phyloP scores from a whole-genome alignment of 2,888 invertebrate species.

The Thumatha senex region DNA sequence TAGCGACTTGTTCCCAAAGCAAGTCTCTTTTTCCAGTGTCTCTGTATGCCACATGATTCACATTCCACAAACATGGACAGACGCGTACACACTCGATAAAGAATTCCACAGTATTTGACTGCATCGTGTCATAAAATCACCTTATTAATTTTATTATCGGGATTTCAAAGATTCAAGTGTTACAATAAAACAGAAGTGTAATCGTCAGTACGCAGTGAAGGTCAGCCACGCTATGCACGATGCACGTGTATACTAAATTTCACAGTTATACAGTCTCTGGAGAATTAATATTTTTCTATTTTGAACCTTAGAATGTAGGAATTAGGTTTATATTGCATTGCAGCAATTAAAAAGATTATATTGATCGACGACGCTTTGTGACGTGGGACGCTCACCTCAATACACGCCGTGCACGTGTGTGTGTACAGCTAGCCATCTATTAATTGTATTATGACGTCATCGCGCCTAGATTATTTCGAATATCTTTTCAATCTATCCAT shows the following conservation, averaged over 20 bases:
- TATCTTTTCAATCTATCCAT: too few relatives aligned
- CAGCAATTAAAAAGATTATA: neutral
- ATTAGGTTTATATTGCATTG: neutral
- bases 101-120: slow-evolving; percentile 12
- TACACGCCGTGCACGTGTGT: slow-evolving; percentile 8
- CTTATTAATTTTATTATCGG: neutral
- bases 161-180: neutral
- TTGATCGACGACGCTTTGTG: slow-evolving; percentile 5
- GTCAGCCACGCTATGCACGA: slow-evolving; percentile 11
- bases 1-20: slow-evolving; percentile 9
- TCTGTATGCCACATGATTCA: slow-evolving; percentile 9
- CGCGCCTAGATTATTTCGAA: too few relatives aligned
- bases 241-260: slow-evolving; percentile 5
- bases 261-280: neutral
- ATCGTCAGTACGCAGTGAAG: slow-evolving; percentile 1
- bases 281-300: neutral
- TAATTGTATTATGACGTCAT: slow-evolving; percentile 7
- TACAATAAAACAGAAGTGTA: neutral
- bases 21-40: slow-evolving; percentile 7
- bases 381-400: slow-evolving; percentile 7
- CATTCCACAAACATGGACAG: slow-evolving; percentile 18
- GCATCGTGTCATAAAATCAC: neutral
- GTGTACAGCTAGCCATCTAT: neutral
- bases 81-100: slow-evolving; percentile 12
- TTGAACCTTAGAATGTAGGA: neutral